These are phyloP conservation scores for Dolichallabes microphthalmus DNA, from an alignment of 2,113 vertebrate genomes.

Conservation along the genomic window DNA sequence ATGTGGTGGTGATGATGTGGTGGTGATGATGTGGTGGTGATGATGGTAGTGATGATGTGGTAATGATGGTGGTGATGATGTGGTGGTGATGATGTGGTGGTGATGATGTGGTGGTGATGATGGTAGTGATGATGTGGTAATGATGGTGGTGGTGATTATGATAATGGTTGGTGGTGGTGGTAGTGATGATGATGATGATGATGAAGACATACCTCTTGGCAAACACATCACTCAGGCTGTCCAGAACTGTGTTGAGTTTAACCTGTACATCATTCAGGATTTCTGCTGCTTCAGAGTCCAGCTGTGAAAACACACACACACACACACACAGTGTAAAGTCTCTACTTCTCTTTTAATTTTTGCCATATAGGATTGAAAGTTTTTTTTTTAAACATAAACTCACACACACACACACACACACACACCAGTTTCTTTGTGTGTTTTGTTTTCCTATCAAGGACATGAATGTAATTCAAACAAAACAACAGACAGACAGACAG, in stretches of 20 bases:
- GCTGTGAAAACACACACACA: conserved; percentile 63
- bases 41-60: too few relatives aligned
- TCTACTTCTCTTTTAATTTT: background rate
- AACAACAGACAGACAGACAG: conserved; percentile 16
- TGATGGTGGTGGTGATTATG: background rate
- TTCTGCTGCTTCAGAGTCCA: conserved; percentile 91
- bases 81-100: background rate
- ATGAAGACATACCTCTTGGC: conserved; percentile 82
- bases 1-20: too few relatives aligned
- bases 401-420: conserved; percentile 39
- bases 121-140: background rate
- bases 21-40: too few relatives aligned
- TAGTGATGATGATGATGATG: background rate
- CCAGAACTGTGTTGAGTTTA: conserved; percentile 89
- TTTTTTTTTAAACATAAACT: background rate
- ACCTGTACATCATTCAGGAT: conserved; percentile 93
- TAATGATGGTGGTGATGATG: background rate
- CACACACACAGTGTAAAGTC: conserved; percentile 20
- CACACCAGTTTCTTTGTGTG: conserved; percentile 14
- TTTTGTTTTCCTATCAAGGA: background rate
- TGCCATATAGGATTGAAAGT: background rate
- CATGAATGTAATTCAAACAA: background rate
- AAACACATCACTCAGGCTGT: conserved; percentile 89
- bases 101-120: background rate
- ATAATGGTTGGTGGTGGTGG: background rate